Evolutionary conservation across 2,888 invertebrate genomes (phyloP).

Genomic region (Hyposoter dolosus): DNA sequence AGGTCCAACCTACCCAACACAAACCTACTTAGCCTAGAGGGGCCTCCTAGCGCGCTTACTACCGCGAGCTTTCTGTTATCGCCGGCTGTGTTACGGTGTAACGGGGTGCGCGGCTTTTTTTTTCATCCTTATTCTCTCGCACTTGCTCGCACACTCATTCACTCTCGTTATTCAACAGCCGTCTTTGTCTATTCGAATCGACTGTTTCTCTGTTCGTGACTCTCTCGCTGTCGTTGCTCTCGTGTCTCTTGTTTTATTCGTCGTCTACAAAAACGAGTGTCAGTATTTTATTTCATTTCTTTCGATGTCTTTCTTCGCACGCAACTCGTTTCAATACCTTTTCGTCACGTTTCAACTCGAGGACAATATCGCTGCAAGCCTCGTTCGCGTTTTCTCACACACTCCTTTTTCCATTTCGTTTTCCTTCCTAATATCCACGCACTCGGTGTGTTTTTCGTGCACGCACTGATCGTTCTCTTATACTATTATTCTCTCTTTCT

Average conservation of each 20-base stretch:
- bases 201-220: slow-evolving; percentile 48
- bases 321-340: slow-evolving; percentile 51
- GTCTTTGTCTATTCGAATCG: slow-evolving; percentile 32
- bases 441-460: slow-evolving; percentile 15
- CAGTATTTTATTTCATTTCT: slow-evolving; percentile 13
- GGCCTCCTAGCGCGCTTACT: slow-evolving; percentile 72
- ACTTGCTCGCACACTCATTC: slow-evolving; percentile 33
- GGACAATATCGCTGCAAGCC: slow-evolving; percentile 39
- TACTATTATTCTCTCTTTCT: slow-evolving; percentile 12
- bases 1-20: slow-evolving; percentile 74
- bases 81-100: slow-evolving; percentile 66
- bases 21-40: slow-evolving; percentile 74
- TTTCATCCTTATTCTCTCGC: slow-evolving; percentile 35
- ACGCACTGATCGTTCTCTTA: slow-evolving; percentile 5
- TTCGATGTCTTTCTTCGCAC: slow-evolving; percentile 27
- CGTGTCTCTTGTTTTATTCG: slow-evolving; percentile 27
- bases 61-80: slow-evolving; percentile 70
- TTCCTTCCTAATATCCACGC: slow-evolving; percentile 11
- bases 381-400: slow-evolving; percentile 53
- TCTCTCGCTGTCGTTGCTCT: slow-evolving; percentile 48
- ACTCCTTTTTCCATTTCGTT: slow-evolving; percentile 23
- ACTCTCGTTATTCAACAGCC: slow-evolving; percentile 44
- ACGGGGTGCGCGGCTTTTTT: slow-evolving; percentile 62
- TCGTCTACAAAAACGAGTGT: slow-evolving; percentile 28
- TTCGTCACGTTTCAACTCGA: slow-evolving; percentile 60